Evolutionary conservation across 2,888 invertebrate species (phyloP).

Genomic region (Chaitophorus viminalis): DNA sequence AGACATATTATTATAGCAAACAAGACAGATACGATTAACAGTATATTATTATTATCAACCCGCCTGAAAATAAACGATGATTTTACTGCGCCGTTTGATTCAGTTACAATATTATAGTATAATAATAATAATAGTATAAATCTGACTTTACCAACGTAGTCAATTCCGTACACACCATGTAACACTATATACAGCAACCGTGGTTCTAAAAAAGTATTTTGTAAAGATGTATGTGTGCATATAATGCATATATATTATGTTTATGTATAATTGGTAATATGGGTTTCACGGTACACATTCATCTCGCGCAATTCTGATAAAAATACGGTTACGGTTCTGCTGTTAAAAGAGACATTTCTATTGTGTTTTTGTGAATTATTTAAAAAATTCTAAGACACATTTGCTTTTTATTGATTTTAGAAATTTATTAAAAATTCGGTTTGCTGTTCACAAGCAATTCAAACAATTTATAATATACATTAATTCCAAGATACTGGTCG

Average conservation of each 20-base stretch:
- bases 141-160: too few relatives aligned
- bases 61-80: too few relatives aligned
- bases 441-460: conserved; percentile 4
- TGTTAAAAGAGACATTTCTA: not conserved
- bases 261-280: not conserved
- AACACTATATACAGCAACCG: not conserved
- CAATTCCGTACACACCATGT: not conserved
- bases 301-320: not conserved
- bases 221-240: not conserved
- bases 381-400: not conserved
- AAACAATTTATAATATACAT: conserved; percentile 26
- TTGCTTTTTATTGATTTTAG: conserved; percentile 1
- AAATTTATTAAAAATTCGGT: conserved; percentile 32
- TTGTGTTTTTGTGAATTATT: not conserved
- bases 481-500: conserved; percentile 22
- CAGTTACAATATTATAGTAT: too few relatives aligned
- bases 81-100: too few relatives aligned
- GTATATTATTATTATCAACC: too few relatives aligned
- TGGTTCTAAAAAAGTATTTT: not conserved
- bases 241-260: too few relatives aligned
- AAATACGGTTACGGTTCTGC: not conserved
- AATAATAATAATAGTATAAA: too few relatives aligned
- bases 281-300: not conserved
- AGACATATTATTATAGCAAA: not conserved
- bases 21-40: too few relatives aligned